Percentiles rank a stretch among this genome's conserved stretches.
Conservation (phyloP, 1,140 invertebrate genomes). For the Nephila pilipes region DNA sequence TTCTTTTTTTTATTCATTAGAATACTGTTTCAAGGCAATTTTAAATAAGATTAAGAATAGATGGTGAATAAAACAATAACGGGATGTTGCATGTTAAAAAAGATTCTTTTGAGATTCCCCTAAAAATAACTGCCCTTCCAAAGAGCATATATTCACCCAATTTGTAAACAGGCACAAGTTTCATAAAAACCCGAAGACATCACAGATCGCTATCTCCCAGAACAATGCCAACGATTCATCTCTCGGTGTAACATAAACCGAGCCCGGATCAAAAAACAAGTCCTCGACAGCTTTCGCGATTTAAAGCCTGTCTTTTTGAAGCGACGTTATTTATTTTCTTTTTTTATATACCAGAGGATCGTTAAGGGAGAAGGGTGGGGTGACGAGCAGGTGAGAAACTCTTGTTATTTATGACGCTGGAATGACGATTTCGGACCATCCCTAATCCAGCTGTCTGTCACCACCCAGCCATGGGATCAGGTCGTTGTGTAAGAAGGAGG, state of each 20-base stretch:
- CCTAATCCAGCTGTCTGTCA: conserved; percentile 71
- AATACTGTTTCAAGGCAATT: too few relatives aligned
- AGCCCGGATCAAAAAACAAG: not conserved
- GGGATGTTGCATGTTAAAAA: too few relatives aligned
- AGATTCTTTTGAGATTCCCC: too few relatives aligned
- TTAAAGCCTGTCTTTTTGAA: conserved; percentile 31
- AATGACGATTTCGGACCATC: conserved; percentile 50
- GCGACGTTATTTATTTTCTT: not conserved
- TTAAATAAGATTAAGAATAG: too few relatives aligned
- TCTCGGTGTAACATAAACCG: not conserved
- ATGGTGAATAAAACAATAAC: too few relatives aligned
- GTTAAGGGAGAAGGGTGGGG: not conserved
- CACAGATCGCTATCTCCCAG: conserved; percentile 5
- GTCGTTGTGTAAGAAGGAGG: not conserved
- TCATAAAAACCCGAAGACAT: not conserved
- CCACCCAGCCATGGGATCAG: conserved; percentile 33
- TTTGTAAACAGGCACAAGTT: not conserved
- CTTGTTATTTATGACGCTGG: conserved; percentile 66
- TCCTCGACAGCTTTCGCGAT: not conserved
- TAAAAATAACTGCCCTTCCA: not conserved
- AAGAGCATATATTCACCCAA: not conserved
- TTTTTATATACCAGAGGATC: conserved; percentile 3
- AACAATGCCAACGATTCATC: conserved; percentile 3
- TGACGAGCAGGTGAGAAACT: conserved; percentile 41
- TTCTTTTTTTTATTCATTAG: too few relatives aligned